Conservation (phyloP, 2,888 invertebrate genomes). For the Hyles lineata region DNA sequence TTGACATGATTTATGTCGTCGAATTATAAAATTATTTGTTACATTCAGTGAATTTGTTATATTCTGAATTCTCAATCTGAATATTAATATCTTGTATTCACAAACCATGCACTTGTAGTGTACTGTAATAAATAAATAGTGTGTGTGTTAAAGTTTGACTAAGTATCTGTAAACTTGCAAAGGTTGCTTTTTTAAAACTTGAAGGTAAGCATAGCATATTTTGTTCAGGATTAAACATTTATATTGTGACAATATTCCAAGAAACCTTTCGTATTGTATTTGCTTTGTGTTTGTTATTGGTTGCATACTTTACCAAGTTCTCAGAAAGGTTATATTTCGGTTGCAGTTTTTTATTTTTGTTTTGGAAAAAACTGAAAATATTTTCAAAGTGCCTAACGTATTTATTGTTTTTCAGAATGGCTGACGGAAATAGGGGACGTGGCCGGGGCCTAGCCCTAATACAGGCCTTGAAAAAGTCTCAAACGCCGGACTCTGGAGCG, state of each 20-base stretch:
- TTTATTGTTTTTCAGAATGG: constrained; percentile 50
- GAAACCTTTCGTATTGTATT: too few relatives aligned
- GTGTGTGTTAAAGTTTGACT: neutral
- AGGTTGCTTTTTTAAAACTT: neutral
- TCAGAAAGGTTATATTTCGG: too few relatives aligned
- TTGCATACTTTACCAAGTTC: too few relatives aligned
- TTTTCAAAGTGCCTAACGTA: neutral
- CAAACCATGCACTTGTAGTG: too few relatives aligned
- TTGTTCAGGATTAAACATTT: too few relatives aligned
- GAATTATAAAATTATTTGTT: too few relatives aligned
- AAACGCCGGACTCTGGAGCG: constrained; percentile 54
- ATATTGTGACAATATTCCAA: too few relatives aligned
- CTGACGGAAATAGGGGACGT: constrained; percentile 66
- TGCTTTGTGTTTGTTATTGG: too few relatives aligned
- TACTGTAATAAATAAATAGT: neutral
- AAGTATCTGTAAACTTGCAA: constrained; percentile 6
- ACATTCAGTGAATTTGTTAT: too few relatives aligned
- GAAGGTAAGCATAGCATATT: constrained; percentile 19
- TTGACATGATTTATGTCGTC: too few relatives aligned
- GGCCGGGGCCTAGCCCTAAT: constrained; percentile 73
- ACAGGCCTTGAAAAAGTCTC: constrained; percentile 65
- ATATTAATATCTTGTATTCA: too few relatives aligned
- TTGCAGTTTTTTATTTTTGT: neutral
- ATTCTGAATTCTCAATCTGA: too few relatives aligned
- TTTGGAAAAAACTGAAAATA: neutral